Percentiles rank a stretch among this genome's conserved stretches.
phyloP scores from a whole-genome alignment of 1,140 invertebrate genomes.

The Cephus cinctus region DNA sequence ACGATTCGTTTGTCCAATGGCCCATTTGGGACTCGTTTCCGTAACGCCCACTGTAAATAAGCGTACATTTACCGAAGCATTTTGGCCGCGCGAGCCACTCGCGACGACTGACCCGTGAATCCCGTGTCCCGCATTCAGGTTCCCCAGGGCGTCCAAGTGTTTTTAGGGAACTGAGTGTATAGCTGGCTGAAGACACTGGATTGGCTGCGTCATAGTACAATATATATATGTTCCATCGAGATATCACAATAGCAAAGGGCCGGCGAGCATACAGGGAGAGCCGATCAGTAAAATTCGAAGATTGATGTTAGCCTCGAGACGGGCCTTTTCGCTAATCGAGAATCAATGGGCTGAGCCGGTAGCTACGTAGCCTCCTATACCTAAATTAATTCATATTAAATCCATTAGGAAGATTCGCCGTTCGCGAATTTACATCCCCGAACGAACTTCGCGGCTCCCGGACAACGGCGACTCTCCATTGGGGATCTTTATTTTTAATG shows the following conservation, averaged over 20 bases:
- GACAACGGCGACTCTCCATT: neutral
- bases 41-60: constrained; percentile 16
- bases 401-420: too few relatives aligned
- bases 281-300: constrained; percentile 11
- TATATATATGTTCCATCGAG: too few relatives aligned
- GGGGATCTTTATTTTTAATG: constrained; percentile 6
- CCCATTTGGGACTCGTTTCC: constrained; percentile 18
- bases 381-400: constrained; percentile 4
- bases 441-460: neutral
- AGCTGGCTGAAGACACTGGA: too few relatives aligned
- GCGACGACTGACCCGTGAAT: constrained; percentile 3
- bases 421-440: too few relatives aligned
- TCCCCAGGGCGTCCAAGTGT: too few relatives aligned
- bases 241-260: too few relatives aligned
- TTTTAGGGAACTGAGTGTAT: too few relatives aligned
- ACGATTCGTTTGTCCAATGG: constrained; percentile 16
- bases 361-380: too few relatives aligned
- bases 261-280: neutral
- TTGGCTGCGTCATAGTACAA: too few relatives aligned
- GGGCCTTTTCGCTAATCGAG: constrained; percentile 16
- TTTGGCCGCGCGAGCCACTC: too few relatives aligned
- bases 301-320: constrained; percentile 7
- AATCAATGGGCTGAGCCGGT: constrained; percentile 11
- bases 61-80: constrained; percentile 13
- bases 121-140: too few relatives aligned